Evolutionary conservation across 2,888 invertebrate genomes (phyloP).

Genomic region (Lasioglossum figueresi): DNA sequence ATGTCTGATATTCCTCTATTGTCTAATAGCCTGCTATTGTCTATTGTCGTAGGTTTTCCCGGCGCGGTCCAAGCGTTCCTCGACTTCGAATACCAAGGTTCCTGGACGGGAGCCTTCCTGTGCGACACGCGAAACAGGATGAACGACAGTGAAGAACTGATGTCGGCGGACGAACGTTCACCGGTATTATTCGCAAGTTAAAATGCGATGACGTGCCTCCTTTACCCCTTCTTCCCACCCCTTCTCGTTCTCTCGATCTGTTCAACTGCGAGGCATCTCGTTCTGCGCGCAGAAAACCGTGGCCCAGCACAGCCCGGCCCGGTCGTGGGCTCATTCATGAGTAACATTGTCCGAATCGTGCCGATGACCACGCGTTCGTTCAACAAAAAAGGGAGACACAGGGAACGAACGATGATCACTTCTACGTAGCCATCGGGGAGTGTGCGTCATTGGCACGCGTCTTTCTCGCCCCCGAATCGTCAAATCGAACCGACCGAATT

Average conservation of each 20-base stretch:
- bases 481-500: neutral
- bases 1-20: neutral
- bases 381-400: neutral
- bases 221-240: slow-evolving; percentile 32
- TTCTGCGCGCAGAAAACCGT: slow-evolving; percentile 66
- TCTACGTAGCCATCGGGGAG: neutral
- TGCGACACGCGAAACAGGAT: slow-evolving; percentile 30
- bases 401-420: neutral
- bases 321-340: slow-evolving; percentile 66
- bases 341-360: slow-evolving; percentile 25
- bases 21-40: neutral
- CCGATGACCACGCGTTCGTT: slow-evolving; percentile 28
- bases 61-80: neutral
- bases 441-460: neutral
- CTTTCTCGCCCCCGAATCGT: neutral
- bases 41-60: neutral
- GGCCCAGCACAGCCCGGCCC: neutral
- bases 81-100: neutral
- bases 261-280: slow-evolving; percentile 21
- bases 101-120: neutral
- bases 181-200: slow-evolving; percentile 67
- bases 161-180: slow-evolving; percentile 55
- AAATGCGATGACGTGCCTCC: slow-evolving; percentile 39
- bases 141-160: slow-evolving; percentile 55
- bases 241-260: slow-evolving; percentile 12